A percentile compares a stretch with the other conserved stretches of the same genome.
phyloP scores from a whole-genome alignment of 2,888 invertebrate species.

The Epinotia nisella region DNA sequence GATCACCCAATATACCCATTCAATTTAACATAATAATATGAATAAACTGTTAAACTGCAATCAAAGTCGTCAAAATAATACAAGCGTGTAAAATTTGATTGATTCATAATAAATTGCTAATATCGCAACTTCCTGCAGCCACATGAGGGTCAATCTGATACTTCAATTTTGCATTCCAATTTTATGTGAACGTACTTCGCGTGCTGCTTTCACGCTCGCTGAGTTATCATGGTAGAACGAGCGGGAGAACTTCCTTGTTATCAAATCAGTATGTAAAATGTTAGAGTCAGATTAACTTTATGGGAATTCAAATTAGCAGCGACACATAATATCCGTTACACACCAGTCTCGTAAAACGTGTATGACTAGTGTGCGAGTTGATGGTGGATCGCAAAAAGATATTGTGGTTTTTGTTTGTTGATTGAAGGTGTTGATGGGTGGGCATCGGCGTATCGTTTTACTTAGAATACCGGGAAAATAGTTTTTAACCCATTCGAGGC shows the following conservation, averaged over 20 bases:
- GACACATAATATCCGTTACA: constrained; percentile 41
- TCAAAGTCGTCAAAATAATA: constrained; percentile 1
- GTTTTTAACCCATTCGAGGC: not conserved
- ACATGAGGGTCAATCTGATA: not conserved
- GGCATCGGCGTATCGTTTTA: constrained; percentile 2
- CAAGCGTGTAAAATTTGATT: constrained; percentile 31
- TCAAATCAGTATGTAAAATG: not conserved
- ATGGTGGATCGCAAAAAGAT: constrained; percentile 16
- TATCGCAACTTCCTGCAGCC: constrained; percentile 31
- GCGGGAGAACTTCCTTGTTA: not conserved
- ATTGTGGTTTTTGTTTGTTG: constrained; percentile 13
- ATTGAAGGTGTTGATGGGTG: constrained; percentile 7
- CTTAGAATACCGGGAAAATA: not conserved
- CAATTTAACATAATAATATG: not conserved
- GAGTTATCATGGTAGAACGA: not conserved
- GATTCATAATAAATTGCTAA: constrained; percentile 36
- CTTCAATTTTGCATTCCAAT: not conserved
- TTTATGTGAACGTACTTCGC: too few relatives aligned
- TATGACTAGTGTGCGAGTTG: not conserved
- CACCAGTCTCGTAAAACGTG: constrained; percentile 15
- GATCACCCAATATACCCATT: not conserved
- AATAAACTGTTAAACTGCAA: not conserved
- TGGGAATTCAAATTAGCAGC: constrained; percentile 35
- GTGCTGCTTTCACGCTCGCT: not conserved
- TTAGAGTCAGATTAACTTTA: not conserved